These are phyloP conservation scores for Oryzias woworae DNA, from an alignment of 2,113 vertebrate species.

Conservation along the genomic window DNA sequence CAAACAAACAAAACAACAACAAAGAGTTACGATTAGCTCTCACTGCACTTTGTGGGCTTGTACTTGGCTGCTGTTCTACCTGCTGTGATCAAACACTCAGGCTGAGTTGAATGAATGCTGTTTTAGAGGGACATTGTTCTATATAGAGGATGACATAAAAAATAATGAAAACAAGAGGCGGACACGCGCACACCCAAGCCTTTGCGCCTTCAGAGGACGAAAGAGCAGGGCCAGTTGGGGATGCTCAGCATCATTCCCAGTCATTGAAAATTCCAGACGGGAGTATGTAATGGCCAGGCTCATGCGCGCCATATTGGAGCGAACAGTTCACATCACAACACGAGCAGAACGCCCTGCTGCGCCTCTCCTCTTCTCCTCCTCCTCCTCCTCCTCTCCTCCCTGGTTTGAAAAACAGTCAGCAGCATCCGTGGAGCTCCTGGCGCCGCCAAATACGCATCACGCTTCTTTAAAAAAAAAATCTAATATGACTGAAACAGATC, in stretches of 20 bases:
- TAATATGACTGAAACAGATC: conserved; percentile 34
- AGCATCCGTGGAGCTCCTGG: conserved; percentile 31
- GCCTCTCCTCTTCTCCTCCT: conserved; percentile 12
- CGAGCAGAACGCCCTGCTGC: conserved; percentile 26
- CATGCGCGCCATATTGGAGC: conserved; percentile 73
- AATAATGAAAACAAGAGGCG: conserved; percentile 2
- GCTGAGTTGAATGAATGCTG: conserved; percentile 12
- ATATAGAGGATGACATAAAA: conserved; percentile 27
- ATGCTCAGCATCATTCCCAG: conserved; percentile 16
- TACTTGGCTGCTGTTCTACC: conserved; percentile 15
- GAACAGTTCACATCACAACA: conserved; percentile 68
- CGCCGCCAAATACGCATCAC: background rate
- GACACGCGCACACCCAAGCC: conserved; percentile 14
- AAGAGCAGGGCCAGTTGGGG: conserved; percentile 12
- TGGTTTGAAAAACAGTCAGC: conserved; percentile 39
- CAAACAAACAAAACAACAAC: background rate
- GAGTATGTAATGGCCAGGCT: conserved; percentile 66
- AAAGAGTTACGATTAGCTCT: background rate
- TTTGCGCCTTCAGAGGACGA: conserved; percentile 31
- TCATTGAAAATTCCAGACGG: conserved; percentile 59
- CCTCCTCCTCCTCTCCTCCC: conserved; percentile 20
- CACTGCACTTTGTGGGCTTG: conserved; percentile 21
- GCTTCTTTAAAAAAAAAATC: too few relatives aligned
- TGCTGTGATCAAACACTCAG: conserved; percentile 61
- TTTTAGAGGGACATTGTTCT: conserved; percentile 32